Conservation (phyloP, 2,113 vertebrate species). For the Tychaedon coryphoeus region DNA sequence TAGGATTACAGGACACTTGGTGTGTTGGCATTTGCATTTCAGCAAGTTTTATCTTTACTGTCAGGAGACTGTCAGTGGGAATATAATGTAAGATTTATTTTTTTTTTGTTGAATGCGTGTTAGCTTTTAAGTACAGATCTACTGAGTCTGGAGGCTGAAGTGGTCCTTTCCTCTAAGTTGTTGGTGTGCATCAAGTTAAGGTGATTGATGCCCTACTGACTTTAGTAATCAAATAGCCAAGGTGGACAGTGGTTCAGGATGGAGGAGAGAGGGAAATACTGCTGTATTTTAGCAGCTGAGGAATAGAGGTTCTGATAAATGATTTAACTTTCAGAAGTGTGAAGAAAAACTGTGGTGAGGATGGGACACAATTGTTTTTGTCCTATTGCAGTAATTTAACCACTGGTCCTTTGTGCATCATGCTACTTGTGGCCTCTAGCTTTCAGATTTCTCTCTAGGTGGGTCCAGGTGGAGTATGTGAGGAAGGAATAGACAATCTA, state of each 20-base stretch:
- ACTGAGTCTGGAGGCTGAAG: not conserved
- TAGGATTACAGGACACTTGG: not conserved
- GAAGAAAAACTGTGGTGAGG: not conserved
- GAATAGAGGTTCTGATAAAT: not conserved
- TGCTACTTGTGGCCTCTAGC: accelerated
- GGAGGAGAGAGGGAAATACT: not conserved
- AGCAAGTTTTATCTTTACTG: not conserved
- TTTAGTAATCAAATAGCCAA: not conserved
- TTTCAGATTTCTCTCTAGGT: not conserved
- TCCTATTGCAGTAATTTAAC: not conserved
- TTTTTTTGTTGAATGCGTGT: not conserved
- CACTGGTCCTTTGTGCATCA: not conserved
- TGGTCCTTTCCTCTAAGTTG: not conserved
- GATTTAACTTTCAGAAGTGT: not conserved
- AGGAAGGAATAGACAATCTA: not conserved
- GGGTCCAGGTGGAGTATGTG: not conserved
- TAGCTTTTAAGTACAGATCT: not conserved
- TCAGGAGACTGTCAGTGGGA: not conserved
- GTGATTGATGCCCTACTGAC: not conserved
- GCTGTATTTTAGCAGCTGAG: not conserved
- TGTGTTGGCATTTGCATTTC: not conserved
- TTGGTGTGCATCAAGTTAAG: not conserved
- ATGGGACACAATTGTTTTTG: not conserved
- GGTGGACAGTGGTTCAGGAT: not conserved
- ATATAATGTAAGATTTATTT: not conserved